Evolutionary conservation across 2,113 vertebrate genomes (phyloP), one percentile per base, ranked within the genome.

Genomic region (Eclectus roratus): DNA sequence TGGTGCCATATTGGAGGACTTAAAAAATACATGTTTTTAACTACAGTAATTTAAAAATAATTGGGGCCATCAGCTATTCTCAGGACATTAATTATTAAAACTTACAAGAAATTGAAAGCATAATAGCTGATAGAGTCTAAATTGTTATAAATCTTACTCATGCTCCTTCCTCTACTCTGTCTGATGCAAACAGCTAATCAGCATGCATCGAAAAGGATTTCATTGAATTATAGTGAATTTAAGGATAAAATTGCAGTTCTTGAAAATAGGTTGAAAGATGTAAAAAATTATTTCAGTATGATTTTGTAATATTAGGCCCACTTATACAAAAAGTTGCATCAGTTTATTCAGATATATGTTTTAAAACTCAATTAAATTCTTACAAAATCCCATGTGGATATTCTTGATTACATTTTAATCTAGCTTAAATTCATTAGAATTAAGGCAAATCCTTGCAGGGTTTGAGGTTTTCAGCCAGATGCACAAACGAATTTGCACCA

Each of bases 61-160:
- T 91, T 88, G 37, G 44, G 81, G 70, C 63, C 78, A 63, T 95
- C 94, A 94, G 58, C 80, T 89, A 77, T 89, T 92, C 70, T 81
- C 84, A 88, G 83, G 72, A 84, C 85, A 95, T 91, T 58, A 93
- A 94, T 97, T 91, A 94, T 95, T 95, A 93, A 96, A 94, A 89
- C 27, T 55, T 81, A 82, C 0, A 33, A 95, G 73, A 91, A 94
- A 82, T 23, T 11, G 35, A 95, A 82, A 85, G 25, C 52, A 65
- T 85, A 91, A 85, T 72, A 52, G 56, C 49, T 77, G 73, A 72
- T 82, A 86, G 43, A 64, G 60, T 69, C 29, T 20, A 64, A 87
- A 85, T 91, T 76, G 28, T 89, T 87, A 37, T 72, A 79, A 74
- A 72, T 81, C 31, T 85, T 87, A 47, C 56, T 84, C 0, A 2